These are phyloP conservation scores for Brienomyrus longianalis DNA, from an alignment of 2,113 vertebrate species.

Conservation along the genomic window DNA sequence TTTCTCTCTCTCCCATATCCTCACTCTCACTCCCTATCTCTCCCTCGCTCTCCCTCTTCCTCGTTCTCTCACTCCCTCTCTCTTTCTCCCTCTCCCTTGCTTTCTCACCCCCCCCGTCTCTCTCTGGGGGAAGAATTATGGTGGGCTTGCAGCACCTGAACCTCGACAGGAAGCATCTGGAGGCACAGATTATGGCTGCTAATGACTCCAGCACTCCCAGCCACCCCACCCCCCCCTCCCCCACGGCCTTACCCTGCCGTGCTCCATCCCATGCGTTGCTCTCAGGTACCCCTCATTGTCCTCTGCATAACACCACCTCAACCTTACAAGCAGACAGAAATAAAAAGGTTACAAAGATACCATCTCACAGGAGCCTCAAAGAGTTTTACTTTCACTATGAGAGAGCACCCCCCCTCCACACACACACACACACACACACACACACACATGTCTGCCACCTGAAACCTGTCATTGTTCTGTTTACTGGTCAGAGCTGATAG, in stretches of 20 bases:
- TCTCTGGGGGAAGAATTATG: not conserved
- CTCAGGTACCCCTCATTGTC: conserved; percentile 14
- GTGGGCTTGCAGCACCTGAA: conserved; percentile 4
- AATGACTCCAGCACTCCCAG: conserved; percentile 1
- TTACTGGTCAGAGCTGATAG: not conserved
- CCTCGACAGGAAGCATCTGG: conserved; percentile 23
- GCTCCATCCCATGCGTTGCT: not conserved
- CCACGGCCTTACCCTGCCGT: not conserved
- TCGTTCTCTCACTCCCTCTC: not conserved
- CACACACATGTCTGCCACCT: not conserved
- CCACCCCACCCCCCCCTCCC: not conserved
- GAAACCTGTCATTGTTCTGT: not conserved
- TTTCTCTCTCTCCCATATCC: not conserved
- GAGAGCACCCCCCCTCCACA: not conserved
- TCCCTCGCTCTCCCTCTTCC: not conserved
- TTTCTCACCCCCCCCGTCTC: not conserved
- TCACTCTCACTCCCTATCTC: not conserved
- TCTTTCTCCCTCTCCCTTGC: not conserved
- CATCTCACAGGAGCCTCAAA: not conserved
- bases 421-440: not conserved
- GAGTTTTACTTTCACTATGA: conserved; percentile 21
- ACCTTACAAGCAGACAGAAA: not conserved
- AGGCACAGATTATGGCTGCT: conserved; percentile 12
- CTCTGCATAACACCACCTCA: not conserved
- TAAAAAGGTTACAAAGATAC: not conserved